These are phyloP conservation scores for Sanderia malayensis DNA, from an alignment of 30 jellyfish, hydroid and myxozoan genomes.

Conservation along the genomic window DNA sequence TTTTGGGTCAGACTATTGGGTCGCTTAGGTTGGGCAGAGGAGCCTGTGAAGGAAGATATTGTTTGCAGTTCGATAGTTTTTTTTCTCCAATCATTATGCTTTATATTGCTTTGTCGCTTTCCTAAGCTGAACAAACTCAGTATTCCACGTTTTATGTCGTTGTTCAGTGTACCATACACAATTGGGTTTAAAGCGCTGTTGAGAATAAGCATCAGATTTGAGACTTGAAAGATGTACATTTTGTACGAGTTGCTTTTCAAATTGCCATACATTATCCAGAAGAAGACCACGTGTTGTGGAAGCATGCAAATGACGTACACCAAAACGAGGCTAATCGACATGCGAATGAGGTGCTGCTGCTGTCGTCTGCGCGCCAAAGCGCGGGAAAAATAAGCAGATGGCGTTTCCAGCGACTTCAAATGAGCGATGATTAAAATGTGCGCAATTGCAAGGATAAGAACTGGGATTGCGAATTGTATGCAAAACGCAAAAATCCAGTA, in stretches of 20 bases:
- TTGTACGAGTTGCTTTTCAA: conserved; percentile 32
- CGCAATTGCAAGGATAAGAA: conserved; percentile 53
- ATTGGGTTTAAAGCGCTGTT: conserved; percentile 86
- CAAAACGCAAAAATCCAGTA: conserved; percentile 78
- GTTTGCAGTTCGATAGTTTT: conserved; percentile 33
- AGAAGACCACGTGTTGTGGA: conserved; percentile 88
- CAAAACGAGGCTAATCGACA: conserved; percentile 62
- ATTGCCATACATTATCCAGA: conserved; percentile 68
- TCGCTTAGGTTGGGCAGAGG: too few species aligned
- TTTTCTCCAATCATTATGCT: conserved; percentile 8
- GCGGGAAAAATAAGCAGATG: conserved; percentile 16
- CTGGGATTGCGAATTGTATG: conserved; percentile 76
- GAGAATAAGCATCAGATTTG: conserved; percentile 67
- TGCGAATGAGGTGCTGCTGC: conserved; percentile 44
- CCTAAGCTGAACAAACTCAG: conserved; percentile 23
- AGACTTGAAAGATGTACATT: conserved; percentile 46
- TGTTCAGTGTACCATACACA: conserved; percentile 78
- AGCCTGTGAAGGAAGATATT: too few species aligned
- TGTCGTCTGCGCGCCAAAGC: conserved; percentile 57
- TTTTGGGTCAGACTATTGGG: too few species aligned
- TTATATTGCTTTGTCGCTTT: too few species aligned
- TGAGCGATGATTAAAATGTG: conserved; percentile 51
- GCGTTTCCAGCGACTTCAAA: conserved; percentile 44
- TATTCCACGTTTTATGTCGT: conserved; percentile 77
- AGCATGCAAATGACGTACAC: conserved; percentile 76